These are phyloP conservation scores for Drosophila algonquin DNA, from an alignment of 2,888 invertebrate species.

Conservation along the genomic window DNA sequence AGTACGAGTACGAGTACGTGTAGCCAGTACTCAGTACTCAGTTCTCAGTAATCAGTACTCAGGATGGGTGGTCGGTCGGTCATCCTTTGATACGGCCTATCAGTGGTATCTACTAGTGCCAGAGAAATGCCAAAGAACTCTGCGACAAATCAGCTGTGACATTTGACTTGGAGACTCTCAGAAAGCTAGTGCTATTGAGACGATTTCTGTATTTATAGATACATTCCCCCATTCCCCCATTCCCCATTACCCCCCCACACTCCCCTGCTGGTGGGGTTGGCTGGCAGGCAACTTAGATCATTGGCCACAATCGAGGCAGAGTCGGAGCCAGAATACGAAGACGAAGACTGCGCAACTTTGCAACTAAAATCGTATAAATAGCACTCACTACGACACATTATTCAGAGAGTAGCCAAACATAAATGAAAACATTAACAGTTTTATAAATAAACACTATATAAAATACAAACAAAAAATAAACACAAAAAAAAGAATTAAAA, in stretches of 20 bases:
- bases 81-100: slow-evolving; percentile 15
- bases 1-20: background rate
- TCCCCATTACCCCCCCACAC: background rate
- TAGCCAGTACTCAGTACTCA: slow-evolving; percentile 42
- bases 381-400: slow-evolving; percentile 50
- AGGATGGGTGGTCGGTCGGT: slow-evolving; percentile 43
- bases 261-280: slow-evolving; percentile 49
- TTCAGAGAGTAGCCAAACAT: slow-evolving; percentile 31
- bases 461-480: slow-evolving; percentile 9
- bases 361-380: slow-evolving; percentile 62
- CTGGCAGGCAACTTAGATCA: slow-evolving; percentile 71
- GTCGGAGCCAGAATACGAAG: background rate
- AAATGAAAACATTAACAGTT: slow-evolving; percentile 32
- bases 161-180: slow-evolving; percentile 50
- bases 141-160: slow-evolving; percentile 45
- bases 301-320: slow-evolving; percentile 57
- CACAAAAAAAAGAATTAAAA: slow-evolving; percentile 8
- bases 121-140: slow-evolving; percentile 20
- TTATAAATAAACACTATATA: slow-evolving; percentile 30
- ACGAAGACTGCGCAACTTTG: slow-evolving; percentile 64
- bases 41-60: slow-evolving; percentile 6
- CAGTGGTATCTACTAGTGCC: background rate
- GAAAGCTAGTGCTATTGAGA: slow-evolving; percentile 60
- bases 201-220: slow-evolving; percentile 70
- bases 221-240: background rate